phyloP scores from a whole-genome alignment of 2,797 vertebrate genomes.

The Molothrus ater region DNA sequence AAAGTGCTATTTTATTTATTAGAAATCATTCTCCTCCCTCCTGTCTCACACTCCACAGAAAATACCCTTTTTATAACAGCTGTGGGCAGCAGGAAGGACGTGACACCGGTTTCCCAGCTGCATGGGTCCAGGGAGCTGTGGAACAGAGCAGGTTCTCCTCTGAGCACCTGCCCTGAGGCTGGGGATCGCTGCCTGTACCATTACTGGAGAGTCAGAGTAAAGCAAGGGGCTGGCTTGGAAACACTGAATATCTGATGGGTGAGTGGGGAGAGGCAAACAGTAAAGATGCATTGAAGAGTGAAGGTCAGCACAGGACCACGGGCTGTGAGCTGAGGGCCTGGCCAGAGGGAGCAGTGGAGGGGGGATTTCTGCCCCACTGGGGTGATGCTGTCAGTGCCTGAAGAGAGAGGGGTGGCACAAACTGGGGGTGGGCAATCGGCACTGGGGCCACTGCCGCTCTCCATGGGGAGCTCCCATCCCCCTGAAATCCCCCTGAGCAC shows the following conservation, averaged over 20 bases:
- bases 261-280: not conserved
- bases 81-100: too few relatives aligned
- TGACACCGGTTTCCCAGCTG: too few relatives aligned
- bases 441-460: fast-evolving
- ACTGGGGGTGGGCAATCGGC: not conserved
- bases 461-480: not conserved
- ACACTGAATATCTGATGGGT: not conserved
- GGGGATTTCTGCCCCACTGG: not conserved
- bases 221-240: not conserved
- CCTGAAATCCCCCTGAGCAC: not conserved
- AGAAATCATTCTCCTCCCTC: too few relatives aligned
- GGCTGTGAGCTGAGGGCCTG: not conserved
- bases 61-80: too few relatives aligned
- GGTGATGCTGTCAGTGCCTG: not conserved
- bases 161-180: too few relatives aligned
- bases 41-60: too few relatives aligned
- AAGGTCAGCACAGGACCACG: not conserved
- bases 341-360: not conserved
- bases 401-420: not conserved
- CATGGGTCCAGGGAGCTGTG: too few relatives aligned
- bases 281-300: fast-evolving
- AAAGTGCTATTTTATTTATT: too few relatives aligned
- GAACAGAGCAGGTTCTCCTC: too few relatives aligned
- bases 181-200: too few relatives aligned
- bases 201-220: too few relatives aligned